A percentile compares a stretch with the other conserved stretches of the same genome.
phyloP scores from a whole-genome alignment of 1,140 invertebrate species.

The Lordiphosa stackelbergi region DNA sequence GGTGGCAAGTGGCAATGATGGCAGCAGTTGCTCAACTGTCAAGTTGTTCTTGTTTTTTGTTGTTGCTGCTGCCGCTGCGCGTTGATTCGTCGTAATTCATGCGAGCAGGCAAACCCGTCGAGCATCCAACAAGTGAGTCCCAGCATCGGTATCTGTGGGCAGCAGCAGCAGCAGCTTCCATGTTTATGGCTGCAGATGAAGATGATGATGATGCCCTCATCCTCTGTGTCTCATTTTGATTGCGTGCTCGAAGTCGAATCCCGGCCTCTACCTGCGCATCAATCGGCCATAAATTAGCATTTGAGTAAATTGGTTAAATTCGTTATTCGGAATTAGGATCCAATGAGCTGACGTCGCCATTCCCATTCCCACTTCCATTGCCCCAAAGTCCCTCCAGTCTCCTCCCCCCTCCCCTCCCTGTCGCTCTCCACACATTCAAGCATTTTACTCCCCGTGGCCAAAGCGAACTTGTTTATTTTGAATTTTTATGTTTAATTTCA shows the following conservation, averaged over 20 bases:
- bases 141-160: constrained; percentile 31
- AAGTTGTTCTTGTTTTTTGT: constrained; percentile 32
- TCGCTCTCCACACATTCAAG: constrained; percentile 5
- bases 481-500: constrained; percentile 60
- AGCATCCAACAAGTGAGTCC: constrained; percentile 36
- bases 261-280: constrained; percentile 65
- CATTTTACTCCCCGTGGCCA: constrained; percentile 23
- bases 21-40: constrained; percentile 67
- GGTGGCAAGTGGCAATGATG: constrained; percentile 56
- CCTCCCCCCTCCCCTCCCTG: constrained; percentile 10
- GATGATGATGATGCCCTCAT: constrained; percentile 42
- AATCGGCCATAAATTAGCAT: constrained; percentile 77
- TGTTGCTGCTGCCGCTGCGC: constrained; percentile 25
- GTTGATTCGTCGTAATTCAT: constrained; percentile 72
- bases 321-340: constrained; percentile 76
- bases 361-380: constrained; percentile 14
- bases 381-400: constrained; percentile 1
- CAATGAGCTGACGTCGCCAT: constrained; percentile 52
- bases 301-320: constrained; percentile 77
- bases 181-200: constrained; percentile 64
- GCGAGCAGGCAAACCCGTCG: constrained; percentile 13
- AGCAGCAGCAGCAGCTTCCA: constrained; percentile 48
- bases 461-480: constrained; percentile 60
- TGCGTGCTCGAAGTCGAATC: constrained; percentile 27
- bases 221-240: constrained; percentile 18